Conservation (phyloP, 2,797 vertebrate genomes). For the Odontamblyopus rebecca region DNA sequence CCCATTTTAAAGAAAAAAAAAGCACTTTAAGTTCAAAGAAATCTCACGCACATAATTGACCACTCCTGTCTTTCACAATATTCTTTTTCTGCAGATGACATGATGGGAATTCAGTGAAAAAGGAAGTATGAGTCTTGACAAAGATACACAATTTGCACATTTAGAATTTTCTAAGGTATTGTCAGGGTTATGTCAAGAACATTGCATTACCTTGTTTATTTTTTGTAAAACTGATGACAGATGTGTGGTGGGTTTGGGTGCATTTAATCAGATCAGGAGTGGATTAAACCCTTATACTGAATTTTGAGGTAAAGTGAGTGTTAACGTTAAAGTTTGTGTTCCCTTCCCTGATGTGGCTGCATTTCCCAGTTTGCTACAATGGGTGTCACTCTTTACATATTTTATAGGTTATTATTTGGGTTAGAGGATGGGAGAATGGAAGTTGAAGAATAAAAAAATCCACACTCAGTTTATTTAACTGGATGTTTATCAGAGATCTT, state of each 20-base stretch:
- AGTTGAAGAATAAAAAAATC: too few species aligned
- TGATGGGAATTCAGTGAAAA: conserved; percentile 13
- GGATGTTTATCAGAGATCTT: too few species aligned
- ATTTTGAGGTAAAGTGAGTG: background rate
- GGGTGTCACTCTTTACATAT: conserved; percentile 67
- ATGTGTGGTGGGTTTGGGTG: background rate
- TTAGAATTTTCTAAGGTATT: background rate
- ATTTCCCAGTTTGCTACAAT: conserved; percentile 46
- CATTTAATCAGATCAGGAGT: background rate
- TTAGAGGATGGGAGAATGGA: background rate
- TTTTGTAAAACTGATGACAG: background rate
- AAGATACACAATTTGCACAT: background rate
- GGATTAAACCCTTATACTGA: background rate
- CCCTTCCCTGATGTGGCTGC: conserved; percentile 23
- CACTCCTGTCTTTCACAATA: conserved; percentile 19
- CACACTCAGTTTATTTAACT: too few species aligned
- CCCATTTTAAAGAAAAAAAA: background rate
- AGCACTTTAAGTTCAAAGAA: background rate
- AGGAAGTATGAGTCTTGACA: conserved; percentile 11
- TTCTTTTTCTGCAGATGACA: background rate
- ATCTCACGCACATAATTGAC: background rate
- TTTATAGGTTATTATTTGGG: conserved; percentile 19
- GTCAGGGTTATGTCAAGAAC: background rate
- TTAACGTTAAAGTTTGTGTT: background rate
- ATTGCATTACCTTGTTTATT: background rate